A percentile compares a stretch with the other conserved stretches of the same genome.
These are phyloP conservation scores for Oophaga sylvatica DNA, from an alignment of 2,797 vertebrate genomes.

Conservation along the genomic window DNA sequence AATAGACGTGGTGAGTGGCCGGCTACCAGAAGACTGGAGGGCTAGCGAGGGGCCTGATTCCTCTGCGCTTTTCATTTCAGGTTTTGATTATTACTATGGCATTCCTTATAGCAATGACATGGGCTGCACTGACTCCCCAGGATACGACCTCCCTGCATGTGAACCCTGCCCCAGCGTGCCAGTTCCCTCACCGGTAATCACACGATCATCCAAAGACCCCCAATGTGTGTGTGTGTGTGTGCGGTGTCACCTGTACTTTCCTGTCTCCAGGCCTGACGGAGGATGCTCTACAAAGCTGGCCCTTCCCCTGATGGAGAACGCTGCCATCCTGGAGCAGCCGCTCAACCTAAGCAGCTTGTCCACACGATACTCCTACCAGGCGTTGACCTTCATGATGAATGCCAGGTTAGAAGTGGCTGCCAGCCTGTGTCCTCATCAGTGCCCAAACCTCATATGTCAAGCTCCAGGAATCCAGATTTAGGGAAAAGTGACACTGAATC, in stretches of 20 bases:
- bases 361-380: slow-evolving; percentile 77
- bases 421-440: neutral
- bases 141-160: slow-evolving; percentile 84
- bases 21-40: too few species aligned
- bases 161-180: slow-evolving; percentile 72
- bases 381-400: slow-evolving; percentile 75
- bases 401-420: slow-evolving; percentile 79
- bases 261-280: slow-evolving; percentile 60
- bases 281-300: slow-evolving; percentile 80
- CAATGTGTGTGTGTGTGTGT: neutral
- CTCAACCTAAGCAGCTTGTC: slow-evolving; percentile 82
- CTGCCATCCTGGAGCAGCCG: slow-evolving; percentile 85
- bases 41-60: neutral
- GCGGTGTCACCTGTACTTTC: neutral
- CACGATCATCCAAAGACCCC: neutral
- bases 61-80: slow-evolving; percentile 70
- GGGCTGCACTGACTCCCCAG: slow-evolving; percentile 91
- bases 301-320: slow-evolving; percentile 90
- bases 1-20: slow-evolving; percentile 82
- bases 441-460: too few species aligned
- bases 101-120: slow-evolving; percentile 97
- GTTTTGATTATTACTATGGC: slow-evolving; percentile 91
- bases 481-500: too few species aligned
- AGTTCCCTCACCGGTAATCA: slow-evolving; percentile 70
- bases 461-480: too few species aligned